Evolutionary conservation across 2,888 invertebrate genomes (phyloP).

Genomic region (Morpho helenor): DNA sequence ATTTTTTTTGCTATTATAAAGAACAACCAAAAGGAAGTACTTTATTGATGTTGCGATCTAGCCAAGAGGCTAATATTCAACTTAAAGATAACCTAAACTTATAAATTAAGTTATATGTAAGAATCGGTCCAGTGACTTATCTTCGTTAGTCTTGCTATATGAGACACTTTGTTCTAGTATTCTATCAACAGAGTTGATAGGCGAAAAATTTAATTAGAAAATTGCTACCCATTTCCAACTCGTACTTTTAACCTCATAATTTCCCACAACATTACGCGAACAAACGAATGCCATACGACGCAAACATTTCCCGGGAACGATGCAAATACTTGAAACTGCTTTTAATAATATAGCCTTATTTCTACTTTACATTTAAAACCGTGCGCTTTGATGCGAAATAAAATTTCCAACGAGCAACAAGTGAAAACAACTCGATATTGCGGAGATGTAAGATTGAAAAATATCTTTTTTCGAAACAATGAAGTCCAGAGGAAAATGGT

Average conservation of each 20-base stretch:
- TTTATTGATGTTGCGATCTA: too few species aligned
- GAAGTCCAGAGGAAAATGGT: slow-evolving; percentile 18
- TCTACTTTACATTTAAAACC: slow-evolving; percentile 11
- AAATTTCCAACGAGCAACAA: slow-evolving; percentile 24
- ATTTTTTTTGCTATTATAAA: too few species aligned
- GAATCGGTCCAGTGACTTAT: too few species aligned
- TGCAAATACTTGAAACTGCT: slow-evolving; percentile 11
- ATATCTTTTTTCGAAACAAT: slow-evolving; percentile 27
- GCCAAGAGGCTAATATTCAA: too few species aligned
- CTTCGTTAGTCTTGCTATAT: too few species aligned
- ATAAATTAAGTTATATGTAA: too few species aligned
- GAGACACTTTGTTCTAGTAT: too few species aligned
- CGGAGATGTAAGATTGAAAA: slow-evolving; percentile 19
- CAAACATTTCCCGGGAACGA: slow-evolving; percentile 8
- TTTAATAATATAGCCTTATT: slow-evolving; percentile 15
- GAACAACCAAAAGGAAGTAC: too few species aligned
- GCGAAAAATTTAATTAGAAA: too few species aligned
- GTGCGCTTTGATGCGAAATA: slow-evolving; percentile 13
- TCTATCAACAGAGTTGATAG: too few species aligned
- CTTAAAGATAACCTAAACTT: too few species aligned
- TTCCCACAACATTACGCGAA: slow-evolving; percentile 5
- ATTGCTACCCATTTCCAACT: neutral
- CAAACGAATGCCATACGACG: slow-evolving; percentile 7
- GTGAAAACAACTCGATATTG: slow-evolving; percentile 22
- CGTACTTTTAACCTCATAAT: slow-evolving; percentile 1